These are phyloP conservation scores for Himalopsyche japonica DNA, from an alignment of 2,888 invertebrate genomes.

Conservation along the genomic window DNA sequence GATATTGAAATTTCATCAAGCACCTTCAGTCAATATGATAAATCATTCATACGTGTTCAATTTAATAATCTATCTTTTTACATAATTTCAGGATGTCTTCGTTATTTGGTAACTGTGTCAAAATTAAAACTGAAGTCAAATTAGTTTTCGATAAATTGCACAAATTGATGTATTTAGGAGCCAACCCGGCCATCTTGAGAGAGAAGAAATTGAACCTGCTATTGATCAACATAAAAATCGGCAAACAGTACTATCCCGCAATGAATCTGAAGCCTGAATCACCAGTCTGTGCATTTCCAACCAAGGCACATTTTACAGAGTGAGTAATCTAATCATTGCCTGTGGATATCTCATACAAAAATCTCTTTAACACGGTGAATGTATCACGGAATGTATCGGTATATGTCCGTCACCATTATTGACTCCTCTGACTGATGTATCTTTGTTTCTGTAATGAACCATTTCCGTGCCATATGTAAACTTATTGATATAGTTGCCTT, in stretches of 20 bases:
- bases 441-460: too few species aligned
- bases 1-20: too few species aligned
- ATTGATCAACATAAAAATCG: constrained; percentile 49
- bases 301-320: constrained; percentile 51
- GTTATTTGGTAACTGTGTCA: constrained; percentile 51
- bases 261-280: constrained; percentile 48
- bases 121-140: constrained; percentile 48
- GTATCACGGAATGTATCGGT: too few species aligned
- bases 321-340: neutral
- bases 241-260: constrained; percentile 51
- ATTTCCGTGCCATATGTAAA: too few species aligned
- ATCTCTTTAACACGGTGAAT: too few species aligned
- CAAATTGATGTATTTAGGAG: constrained; percentile 55
- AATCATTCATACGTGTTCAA: too few species aligned
- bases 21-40: too few species aligned
- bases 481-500: too few species aligned
- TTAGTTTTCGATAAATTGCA: constrained; percentile 50
- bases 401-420: too few species aligned
- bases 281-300: constrained; percentile 52
- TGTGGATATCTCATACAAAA: neutral
- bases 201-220: constrained; percentile 52
- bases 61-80: neutral
- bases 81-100: constrained; percentile 47
- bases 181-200: constrained; percentile 49
- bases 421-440: too few species aligned